Percentiles rank a stretch among this genome's conserved stretches.
phyloP scores from a whole-genome alignment of 35 echinoderm and acorn worm genomes.

The Apostichopus californicus region DNA sequence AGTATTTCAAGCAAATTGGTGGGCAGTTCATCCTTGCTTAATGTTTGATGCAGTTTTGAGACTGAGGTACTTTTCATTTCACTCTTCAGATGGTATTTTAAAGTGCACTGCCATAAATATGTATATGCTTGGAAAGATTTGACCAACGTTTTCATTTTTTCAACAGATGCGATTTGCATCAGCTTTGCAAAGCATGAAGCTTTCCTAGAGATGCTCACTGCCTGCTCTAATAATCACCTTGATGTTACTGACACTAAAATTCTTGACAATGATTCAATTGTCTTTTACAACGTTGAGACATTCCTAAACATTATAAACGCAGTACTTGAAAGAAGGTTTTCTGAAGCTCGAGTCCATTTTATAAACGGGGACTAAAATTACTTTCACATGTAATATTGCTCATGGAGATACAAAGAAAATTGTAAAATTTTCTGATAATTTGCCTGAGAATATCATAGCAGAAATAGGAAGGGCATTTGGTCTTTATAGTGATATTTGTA shows the following conservation, averaged over 20 bases:
- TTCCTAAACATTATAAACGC: constrained; percentile 42
- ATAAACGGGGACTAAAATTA: constrained; percentile 1
- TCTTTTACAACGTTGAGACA: constrained; percentile 34
- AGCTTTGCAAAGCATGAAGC: constrained; percentile 14
- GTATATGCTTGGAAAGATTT: not conserved
- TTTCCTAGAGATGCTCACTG: constrained; percentile 19
- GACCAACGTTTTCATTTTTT: not conserved
- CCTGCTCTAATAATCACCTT: constrained; percentile 27
- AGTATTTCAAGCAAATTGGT: not conserved
- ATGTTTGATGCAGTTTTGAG: not conserved
- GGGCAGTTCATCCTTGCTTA: not conserved
- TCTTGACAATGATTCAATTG: constrained; percentile 38
- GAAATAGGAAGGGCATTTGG: constrained; percentile 17
- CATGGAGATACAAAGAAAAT: constrained; percentile 22
- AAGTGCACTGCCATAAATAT: no score
- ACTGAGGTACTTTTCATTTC: no score
- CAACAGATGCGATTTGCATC: constrained; percentile 35
- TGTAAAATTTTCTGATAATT: constrained; percentile 29
- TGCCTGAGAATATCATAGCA: not conserved
- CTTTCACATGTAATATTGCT: not conserved
- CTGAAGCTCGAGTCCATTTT: constrained; percentile 2
- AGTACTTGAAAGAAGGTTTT: constrained; percentile 15
- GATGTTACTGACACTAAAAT: constrained; percentile 37
- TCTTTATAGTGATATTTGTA: not conserved
- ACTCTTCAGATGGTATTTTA: no score